Base-by-base conservation (phyloP, 2,113 vertebrate genomes). In the Scophthalmus maximus region DNA sequence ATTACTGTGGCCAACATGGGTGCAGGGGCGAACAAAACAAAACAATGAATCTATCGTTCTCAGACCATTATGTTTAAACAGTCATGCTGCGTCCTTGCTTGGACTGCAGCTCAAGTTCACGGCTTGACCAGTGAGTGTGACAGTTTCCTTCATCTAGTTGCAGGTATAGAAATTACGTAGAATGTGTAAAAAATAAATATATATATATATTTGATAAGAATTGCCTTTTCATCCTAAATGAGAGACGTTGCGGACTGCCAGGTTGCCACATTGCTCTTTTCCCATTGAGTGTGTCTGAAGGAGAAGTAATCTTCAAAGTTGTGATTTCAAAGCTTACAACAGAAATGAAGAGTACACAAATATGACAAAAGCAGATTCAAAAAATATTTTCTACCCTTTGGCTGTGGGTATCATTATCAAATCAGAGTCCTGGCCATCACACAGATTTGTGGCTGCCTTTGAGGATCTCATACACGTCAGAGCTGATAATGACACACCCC, bases 401-500 rank as follows among this genome's bases (percentile, higher is more conserved):
- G 78, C 60, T 11, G 29, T 46, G 23, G 59, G n/a, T 55, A 60
- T 76, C 63, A 36, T 18, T 56, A 22, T 29, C 51, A 65, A 73
- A 60, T 73, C 72, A 5, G 46, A 46, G 53, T 50, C 49, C 49
- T 23, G 34, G 27, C 56, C 14, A 58, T 77, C 60, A 60, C 64
- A 49, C 46, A 62, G 70, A 84, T 60, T 76, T 42, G 52, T 52
- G 65, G n/a, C 32, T n/a, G 68, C 78, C 80, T 55, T 53, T 20
- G 47, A 53, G 74, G 76, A 75, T 58, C 38, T 27, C 30, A 34
- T 25, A 65, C 47, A 53, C 62, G 46, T 42, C 44, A 36, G 6
- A 61, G 66, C 36, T 3, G 5, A 6, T 14, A 38, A 51, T 56
- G 20, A 30, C 34, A 58, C 40, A 58, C 11, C 27, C 22, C 15